A percentile compares a stretch with the other conserved stretches of the same genome.
Conservation (phyloP, 2,113 vertebrate species). For the Machaerirhynchus nigripectus region DNA sequence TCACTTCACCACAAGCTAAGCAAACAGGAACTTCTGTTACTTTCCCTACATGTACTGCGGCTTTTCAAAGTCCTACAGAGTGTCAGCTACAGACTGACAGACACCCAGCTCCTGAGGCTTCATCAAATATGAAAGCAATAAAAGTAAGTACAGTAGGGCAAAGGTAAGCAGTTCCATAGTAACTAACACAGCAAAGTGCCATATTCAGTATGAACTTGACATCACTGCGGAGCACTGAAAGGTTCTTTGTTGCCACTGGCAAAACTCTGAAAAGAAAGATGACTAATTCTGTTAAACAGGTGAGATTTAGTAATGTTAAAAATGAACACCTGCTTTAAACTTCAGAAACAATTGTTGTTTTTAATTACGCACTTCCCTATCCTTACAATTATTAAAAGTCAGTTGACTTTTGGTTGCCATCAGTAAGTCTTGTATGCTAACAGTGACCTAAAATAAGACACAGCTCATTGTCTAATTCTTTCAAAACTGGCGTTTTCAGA, state of each 20-base stretch:
- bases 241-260: background rate
- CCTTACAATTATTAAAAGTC: background rate
- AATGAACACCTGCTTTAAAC: background rate
- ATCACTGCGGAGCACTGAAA: background rate
- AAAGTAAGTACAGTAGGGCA: background rate
- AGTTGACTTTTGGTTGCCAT: background rate
- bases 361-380: background rate
- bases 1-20: background rate
- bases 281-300: background rate
- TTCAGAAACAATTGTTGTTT: background rate
- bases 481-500: background rate
- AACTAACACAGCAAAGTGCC: background rate
- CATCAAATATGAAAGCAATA: background rate
- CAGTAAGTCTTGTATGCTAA: background rate
- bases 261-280: background rate
- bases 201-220: background rate
- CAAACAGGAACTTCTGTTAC: background rate
- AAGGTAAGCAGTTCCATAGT: background rate
- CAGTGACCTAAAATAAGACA: background rate
- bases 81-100: background rate
- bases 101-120: background rate
- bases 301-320: background rate
- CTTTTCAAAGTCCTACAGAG: background rate
- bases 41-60: background rate
- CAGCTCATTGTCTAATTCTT: background rate